These are phyloP conservation scores for Pocillopora meandrina DNA, from an alignment of 92 coral and sea anemone genomes.

Conservation along the genomic window DNA sequence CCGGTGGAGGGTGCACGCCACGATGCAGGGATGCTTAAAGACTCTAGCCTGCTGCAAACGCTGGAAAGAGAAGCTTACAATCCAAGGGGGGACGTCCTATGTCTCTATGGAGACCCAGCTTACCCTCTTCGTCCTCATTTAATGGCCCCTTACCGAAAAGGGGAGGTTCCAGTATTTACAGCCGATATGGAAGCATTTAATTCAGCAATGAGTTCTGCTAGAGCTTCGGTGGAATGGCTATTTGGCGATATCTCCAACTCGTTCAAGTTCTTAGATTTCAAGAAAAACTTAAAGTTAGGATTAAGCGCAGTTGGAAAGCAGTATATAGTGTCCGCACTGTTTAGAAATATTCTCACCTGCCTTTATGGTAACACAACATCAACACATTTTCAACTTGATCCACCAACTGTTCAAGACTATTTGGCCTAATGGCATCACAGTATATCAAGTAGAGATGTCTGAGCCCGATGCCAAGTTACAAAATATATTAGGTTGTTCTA, in stretches of 20 bases:
- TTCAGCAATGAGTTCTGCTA: slow-evolving; percentile 34
- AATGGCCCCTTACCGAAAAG: too few species aligned
- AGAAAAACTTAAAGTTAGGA: slow-evolving; percentile 43
- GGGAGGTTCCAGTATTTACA: too few species aligned
- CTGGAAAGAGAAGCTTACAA: slow-evolving; percentile 36
- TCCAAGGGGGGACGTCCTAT: slow-evolving; percentile 45
- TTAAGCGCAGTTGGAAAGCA: slow-evolving; percentile 47
- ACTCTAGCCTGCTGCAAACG: slow-evolving; percentile 33
- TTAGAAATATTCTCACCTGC: slow-evolving; percentile 37
- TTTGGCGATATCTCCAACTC: slow-evolving; percentile 30
- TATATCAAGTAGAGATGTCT: too few species aligned
- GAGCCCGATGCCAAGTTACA: too few species aligned
- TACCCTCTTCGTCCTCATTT: slow-evolving; percentile 24
- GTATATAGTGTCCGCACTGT: slow-evolving; percentile 26
- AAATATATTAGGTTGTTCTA: too few species aligned
- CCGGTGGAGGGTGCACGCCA: slow-evolving; percentile 65
- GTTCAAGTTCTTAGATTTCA: slow-evolving; percentile 37
- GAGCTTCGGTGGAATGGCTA: slow-evolving; percentile 49
- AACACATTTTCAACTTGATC: slow-evolving; percentile 21
- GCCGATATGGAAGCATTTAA: slow-evolving; percentile 30
- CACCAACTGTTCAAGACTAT: slow-evolving; percentile 18
- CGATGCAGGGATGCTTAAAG: slow-evolving; percentile 60
- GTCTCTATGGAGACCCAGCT: slow-evolving; percentile 49
- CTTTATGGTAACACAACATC: slow-evolving; percentile 43
- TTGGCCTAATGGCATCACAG: slow-evolving; percentile 9